Conservation (phyloP, 23 tunicate species). For the Styela clava region DNA sequence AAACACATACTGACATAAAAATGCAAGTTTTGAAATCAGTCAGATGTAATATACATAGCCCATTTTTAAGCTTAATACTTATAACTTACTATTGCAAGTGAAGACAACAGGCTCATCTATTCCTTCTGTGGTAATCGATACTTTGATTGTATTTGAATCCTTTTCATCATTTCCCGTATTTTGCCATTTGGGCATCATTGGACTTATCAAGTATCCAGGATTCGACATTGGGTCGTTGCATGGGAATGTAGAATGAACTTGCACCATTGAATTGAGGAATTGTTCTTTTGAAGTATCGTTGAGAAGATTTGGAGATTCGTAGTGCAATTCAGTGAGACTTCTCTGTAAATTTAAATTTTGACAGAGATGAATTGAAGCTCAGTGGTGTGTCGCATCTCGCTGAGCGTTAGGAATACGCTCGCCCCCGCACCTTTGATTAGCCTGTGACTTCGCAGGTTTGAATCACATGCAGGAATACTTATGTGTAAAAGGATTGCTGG, state of each 20-base stretch:
- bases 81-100: conserved; percentile 24
- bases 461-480: no score
- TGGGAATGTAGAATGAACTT: conserved; percentile 42
- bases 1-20: no score
- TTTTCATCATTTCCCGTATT: conserved; percentile 3
- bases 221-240: conserved; percentile 48
- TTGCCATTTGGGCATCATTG: conserved; percentile 36
- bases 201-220: conserved; percentile 79
- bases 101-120: conserved; percentile 14
- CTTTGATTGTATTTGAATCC: not conserved
- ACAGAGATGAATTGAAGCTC: no score
- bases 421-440: no score
- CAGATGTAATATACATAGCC: no score
- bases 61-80: no score
- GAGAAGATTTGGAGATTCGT: not conserved
- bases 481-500: no score
- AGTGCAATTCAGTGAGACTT: not conserved
- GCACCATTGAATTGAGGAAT: conserved; percentile 37
- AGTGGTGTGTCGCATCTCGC: no score
- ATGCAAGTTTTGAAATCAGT: no score
- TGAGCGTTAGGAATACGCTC: no score
- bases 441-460: no score
- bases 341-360: not conserved
- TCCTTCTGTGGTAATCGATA: conserved; percentile 25
- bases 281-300: conserved; percentile 31